Evolutionary conservation across 1,140 invertebrate genomes (phyloP), one percentile per base, ranked within the genome.

Genomic region (Drosophila grimshawi): DNA sequence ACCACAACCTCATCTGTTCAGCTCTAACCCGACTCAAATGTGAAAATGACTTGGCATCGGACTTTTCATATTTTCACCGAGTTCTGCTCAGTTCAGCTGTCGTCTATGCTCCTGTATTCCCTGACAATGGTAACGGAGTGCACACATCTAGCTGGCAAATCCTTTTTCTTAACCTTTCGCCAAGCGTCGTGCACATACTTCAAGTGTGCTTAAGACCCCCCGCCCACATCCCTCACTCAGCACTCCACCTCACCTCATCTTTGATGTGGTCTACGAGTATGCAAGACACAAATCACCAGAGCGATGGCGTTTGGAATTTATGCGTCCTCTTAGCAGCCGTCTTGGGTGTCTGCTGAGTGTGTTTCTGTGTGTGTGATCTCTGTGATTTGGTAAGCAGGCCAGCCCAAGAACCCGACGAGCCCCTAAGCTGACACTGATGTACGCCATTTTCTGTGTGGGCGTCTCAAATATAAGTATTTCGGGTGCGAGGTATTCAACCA

Each of bases 401-500:
- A 71, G 80, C 45, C 37, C 33, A 30, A 49, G 63, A 7, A n/a
- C 39, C 5, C n/a, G 3, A n/a, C 39, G 10, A n/a, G 39, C 27
- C 70, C 82, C 66, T 86, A 88, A 86, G 86, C 80, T 88, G 83
- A 86, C 82, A 83, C 76, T 86, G 82, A 86, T 88, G 83, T 82
- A 88, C 72, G 67, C 71, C 76, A 79, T 82, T 68, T 86, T 52
- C 35, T 57, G 29, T 45, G 46, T 59, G 52, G 46, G 45, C 39
- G 37, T 72, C 19, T 59, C 6, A 59, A 67, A 59, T 41, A 48
- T 33, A 43, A 37, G 30, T 43, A 30, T 46, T 55, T 51, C 30
- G 52, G n/a, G 10, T 57, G 43, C 63, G 30, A 55, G 39, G 60
- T 68, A 82, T 69, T 88, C 71, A 82, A 88, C 37, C 53, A 51